Conservation (phyloP, 2,888 invertebrate genomes). For the Amblyjoppa fuscipennis region DNA sequence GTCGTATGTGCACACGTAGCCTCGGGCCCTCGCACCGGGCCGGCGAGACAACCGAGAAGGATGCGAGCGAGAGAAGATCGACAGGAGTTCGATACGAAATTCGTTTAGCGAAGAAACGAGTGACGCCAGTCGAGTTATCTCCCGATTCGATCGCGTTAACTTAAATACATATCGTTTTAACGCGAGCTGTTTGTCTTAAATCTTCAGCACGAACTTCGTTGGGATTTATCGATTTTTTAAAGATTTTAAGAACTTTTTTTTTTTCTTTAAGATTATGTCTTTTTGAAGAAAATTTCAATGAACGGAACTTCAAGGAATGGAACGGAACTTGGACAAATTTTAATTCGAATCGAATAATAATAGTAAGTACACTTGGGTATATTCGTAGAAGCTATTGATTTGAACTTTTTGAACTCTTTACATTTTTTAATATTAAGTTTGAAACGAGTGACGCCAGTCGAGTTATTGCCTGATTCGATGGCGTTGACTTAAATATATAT, state of each 20-base stretch:
- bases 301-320: no score
- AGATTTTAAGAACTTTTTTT: no score
- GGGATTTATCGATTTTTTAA: no score
- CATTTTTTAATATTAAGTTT: background rate
- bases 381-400: no score
- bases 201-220: background rate
- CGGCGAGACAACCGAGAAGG: background rate
- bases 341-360: no score
- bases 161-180: background rate
- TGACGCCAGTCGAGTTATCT: slow-evolving; percentile 19
- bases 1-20: background rate
- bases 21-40: slow-evolving; percentile 6
- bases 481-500: background rate
- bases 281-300: no score
- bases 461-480: background rate
- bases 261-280: no score
- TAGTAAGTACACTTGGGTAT: no score
- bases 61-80: slow-evolving; percentile 13
- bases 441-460: no score
- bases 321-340: no score
- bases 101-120: slow-evolving; percentile 24
- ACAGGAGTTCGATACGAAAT: slow-evolving; percentile 35
- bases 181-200: background rate
- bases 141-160: slow-evolving; percentile 21
- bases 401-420: no score